Evolutionary conservation across 1,140 invertebrate genomes (phyloP).

Genomic region (Phenacoccus solenopsis): DNA sequence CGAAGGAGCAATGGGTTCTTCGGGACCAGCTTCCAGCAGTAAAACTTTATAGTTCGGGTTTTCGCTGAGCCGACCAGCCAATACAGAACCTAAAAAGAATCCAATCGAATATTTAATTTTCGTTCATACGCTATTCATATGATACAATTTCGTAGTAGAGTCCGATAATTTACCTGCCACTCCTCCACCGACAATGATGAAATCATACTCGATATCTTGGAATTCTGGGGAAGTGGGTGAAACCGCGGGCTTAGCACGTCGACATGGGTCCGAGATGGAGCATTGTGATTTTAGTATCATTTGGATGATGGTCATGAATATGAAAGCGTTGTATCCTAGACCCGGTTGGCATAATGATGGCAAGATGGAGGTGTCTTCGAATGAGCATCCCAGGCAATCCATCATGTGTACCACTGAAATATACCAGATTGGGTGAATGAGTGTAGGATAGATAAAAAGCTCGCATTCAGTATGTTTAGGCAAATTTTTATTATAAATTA

Average conservation of each 20-base stretch:
- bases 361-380: background rate
- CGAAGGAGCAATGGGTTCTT: slow-evolving; percentile 50
- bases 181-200: slow-evolving; percentile 29
- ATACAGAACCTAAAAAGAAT: slow-evolving; percentile 33
- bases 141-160: background rate
- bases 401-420: background rate
- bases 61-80: slow-evolving; percentile 45
- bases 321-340: background rate
- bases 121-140: background rate
- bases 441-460: no score
- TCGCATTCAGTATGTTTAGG: no score
- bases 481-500: no score
- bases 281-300: slow-evolving; percentile 34
- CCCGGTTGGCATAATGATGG: background rate
- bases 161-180: slow-evolving; percentile 21
- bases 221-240: slow-evolving; percentile 25
- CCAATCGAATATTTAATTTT: background rate
- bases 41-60: slow-evolving; percentile 36
- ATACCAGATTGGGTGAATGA: no score
- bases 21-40: slow-evolving; percentile 47
- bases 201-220: slow-evolving; percentile 34
- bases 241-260: slow-evolving; percentile 24
- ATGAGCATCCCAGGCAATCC: background rate
- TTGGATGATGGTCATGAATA: slow-evolving; percentile 38
- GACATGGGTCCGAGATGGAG: slow-evolving; percentile 39